These are phyloP conservation scores for Oligia latruncula DNA, from an alignment of 2,888 invertebrate genomes.

Conservation along the genomic window DNA sequence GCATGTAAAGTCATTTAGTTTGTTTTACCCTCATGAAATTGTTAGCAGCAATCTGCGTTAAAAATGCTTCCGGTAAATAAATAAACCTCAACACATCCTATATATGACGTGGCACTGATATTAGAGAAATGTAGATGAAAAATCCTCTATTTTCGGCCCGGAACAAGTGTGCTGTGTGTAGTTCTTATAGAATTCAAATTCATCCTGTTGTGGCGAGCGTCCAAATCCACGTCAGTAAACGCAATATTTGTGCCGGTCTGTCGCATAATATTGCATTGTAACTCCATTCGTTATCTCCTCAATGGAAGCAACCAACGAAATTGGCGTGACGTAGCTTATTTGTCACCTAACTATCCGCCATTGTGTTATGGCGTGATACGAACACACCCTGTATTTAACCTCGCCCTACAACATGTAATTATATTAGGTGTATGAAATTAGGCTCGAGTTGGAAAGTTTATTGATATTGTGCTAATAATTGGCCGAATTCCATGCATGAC, in stretches of 20 bases:
- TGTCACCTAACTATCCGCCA: conserved; percentile 59
- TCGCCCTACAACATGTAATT: conserved; percentile 52
- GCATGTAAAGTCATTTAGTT: not conserved
- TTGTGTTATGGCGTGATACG: conserved; percentile 57
- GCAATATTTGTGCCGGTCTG: not conserved
- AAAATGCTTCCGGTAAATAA: not conserved
- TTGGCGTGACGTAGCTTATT: conserved; percentile 58
- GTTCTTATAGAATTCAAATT: not conserved
- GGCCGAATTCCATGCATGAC: conserved; percentile 34
- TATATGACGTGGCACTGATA: not conserved
- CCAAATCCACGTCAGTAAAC: not conserved
- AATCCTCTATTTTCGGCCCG: not conserved
- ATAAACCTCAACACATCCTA: not conserved
- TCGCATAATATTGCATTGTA: not conserved
- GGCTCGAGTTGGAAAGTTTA: conserved; percentile 40
- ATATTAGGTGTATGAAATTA: conserved; percentile 40
- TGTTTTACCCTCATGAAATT: not conserved
- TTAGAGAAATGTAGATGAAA: not conserved
- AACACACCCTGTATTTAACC: conserved; percentile 62
- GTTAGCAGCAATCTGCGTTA: not conserved
- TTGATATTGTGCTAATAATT: conserved; percentile 44
- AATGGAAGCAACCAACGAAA: conserved; percentile 24
- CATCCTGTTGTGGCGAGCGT: not conserved
- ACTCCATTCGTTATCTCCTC: conserved; percentile 39
- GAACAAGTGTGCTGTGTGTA: not conserved